Evolutionary conservation across 2,113 vertebrate species (phyloP).

Genomic region (Sapajus apella): DNA sequence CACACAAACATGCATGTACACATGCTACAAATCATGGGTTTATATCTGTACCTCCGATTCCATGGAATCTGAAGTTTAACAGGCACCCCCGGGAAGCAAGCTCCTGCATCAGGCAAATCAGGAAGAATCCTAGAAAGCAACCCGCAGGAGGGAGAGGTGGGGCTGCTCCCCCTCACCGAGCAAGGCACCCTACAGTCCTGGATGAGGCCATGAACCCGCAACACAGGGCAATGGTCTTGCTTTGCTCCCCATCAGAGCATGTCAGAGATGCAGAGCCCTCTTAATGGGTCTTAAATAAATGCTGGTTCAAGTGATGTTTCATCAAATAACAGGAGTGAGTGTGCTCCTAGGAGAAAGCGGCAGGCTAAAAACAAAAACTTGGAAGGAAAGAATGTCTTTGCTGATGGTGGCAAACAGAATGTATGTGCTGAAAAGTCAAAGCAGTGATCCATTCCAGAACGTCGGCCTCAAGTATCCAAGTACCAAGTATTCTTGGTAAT

Average conservation of each 20-base stretch:
- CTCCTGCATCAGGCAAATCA: too few species aligned
- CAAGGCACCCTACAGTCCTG: background rate
- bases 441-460: background rate
- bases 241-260: background rate
- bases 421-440: background rate
- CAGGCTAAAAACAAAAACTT: background rate
- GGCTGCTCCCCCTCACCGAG: background rate
- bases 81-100: background rate
- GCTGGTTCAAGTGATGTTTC: background rate
- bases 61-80: background rate
- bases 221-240: background rate
- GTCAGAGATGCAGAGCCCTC: background rate
- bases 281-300: fast-evolving
- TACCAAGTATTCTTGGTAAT: background rate
- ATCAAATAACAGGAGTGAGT: background rate
- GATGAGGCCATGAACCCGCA: background rate
- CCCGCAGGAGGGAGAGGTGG: too few species aligned
- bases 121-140: background rate
- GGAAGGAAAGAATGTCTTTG: background rate
- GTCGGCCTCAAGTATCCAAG: background rate
- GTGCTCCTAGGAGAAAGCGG: background rate
- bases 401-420: background rate
- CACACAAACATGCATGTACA: too few species aligned
- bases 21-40: background rate
- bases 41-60: background rate